A percentile compares a stretch with the other conserved stretches of the same genome.
These are phyloP conservation scores for Oxytorus armatus DNA, from an alignment of 2,888 invertebrate genomes.

Conservation along the genomic window DNA sequence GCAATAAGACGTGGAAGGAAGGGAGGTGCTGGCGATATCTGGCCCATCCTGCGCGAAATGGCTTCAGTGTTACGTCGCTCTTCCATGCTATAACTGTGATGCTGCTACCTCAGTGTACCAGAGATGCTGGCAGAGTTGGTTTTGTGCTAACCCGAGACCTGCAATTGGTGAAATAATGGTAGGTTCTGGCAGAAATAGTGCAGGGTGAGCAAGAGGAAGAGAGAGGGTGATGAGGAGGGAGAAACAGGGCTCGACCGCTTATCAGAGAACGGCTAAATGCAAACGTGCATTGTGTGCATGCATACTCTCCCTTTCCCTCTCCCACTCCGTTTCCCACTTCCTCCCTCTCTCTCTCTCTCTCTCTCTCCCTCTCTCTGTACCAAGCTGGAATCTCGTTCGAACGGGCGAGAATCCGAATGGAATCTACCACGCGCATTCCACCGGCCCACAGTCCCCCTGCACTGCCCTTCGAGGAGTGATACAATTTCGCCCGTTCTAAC, in stretches of 20 bases:
- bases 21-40: slow-evolving; percentile 38
- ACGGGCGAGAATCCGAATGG: slow-evolving; percentile 61
- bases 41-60: slow-evolving; percentile 40
- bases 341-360: slow-evolving; percentile 11
- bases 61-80: slow-evolving; percentile 36
- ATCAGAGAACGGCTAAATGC: slow-evolving; percentile 61
- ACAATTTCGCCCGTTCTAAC: slow-evolving; percentile 59
- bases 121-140: slow-evolving; percentile 42
- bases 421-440: slow-evolving; percentile 65
- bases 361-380: background rate
- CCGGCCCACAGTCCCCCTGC: slow-evolving; percentile 7
- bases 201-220: background rate
- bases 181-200: slow-evolving; percentile 21
- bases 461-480: slow-evolving; percentile 43
- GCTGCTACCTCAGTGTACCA: too few species aligned
- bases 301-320: slow-evolving; percentile 10
- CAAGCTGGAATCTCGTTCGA: slow-evolving; percentile 58
- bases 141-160: slow-evolving; percentile 45
- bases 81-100: slow-evolving; percentile 48
- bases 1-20: slow-evolving; percentile 74
- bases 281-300: slow-evolving; percentile 52
- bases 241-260: slow-evolving; percentile 41
- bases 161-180: slow-evolving; percentile 56
- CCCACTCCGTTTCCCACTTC: too few species aligned
- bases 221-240: slow-evolving; percentile 7